Base-by-base conservation (phyloP, 1,140 invertebrate species). In the Camponotus pennsylvanicus region DNA sequence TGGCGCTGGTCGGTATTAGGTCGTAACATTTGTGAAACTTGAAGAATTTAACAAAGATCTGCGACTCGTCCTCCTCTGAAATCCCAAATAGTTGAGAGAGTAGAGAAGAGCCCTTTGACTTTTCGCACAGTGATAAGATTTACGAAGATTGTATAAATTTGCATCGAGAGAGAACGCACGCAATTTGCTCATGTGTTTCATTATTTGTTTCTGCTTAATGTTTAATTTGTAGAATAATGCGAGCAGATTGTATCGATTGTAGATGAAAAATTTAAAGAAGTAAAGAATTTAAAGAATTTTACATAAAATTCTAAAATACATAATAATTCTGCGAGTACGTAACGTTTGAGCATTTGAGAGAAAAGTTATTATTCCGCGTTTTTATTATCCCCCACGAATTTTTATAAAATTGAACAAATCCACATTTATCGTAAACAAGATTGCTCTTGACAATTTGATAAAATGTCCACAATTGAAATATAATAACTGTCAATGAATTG, bases 11-110 rank as follows among this genome's bases (percentile, higher is more conserved):
- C 66, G 99, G 99, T 95, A 99, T 99, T 92, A 99, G 96, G 96
- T 99, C 99, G 96, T 99, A 99, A 95, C 99, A 99, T 95, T 98
- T 99, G 96, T 99, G 99, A 94, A 99, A 99, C 95, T 99, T 98
- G 97, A 99, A 99, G 96, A 99, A 99, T 94, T 99, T 99, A 80
- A 99, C 98, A 96, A 99, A 99, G 92, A 99, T 98, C 95, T 99
- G 98, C 91, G 98, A 98, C 95, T 99, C 98, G 96, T 99, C 98
- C 95, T 99, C 98, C 96, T 98, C 98, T 99, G 97, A 73, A 98
- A 98, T 90, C 90, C 94, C 94, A 95, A 94, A 95, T 90, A 95
- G 85, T 94, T 93, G 52, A 93, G 0, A 40, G 91, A 94, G 87
- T 93, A 95, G 78, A 93, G 87, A 76, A 94, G 84, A n/a, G 92